Percentiles rank a stretch among this genome's conserved stretches.
Conservation (phyloP, 2,888 invertebrate species). For the Ecliptopera silaceata region DNA sequence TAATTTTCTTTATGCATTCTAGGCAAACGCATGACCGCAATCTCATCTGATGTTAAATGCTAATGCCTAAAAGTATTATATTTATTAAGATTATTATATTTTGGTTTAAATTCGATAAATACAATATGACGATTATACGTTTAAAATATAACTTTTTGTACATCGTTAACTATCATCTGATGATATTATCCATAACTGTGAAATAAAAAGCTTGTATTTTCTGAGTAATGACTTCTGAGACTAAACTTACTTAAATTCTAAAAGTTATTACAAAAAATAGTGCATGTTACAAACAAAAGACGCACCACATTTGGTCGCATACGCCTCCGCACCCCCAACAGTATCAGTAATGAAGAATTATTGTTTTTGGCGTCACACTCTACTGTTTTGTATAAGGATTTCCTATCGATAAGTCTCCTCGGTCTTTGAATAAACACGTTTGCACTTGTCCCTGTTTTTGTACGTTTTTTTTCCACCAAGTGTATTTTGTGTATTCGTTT, state of each 20-base stretch:
- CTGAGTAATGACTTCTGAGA: too few relatives aligned
- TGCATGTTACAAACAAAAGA: conserved; percentile 16
- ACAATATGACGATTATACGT: too few relatives aligned
- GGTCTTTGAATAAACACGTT: conserved; percentile 71
- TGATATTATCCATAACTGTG: too few relatives aligned
- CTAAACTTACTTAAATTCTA: too few relatives aligned
- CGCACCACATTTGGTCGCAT: conserved; percentile 45
- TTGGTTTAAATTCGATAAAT: too few relatives aligned
- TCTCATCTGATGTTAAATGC: too few relatives aligned
- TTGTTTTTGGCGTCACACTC: conserved; percentile 77
- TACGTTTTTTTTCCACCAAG: conserved; percentile 46
- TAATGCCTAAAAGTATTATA: too few relatives aligned
- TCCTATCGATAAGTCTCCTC: conserved; percentile 72
- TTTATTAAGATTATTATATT: too few relatives aligned
- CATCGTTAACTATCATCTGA: too few relatives aligned
- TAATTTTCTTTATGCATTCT: too few relatives aligned
- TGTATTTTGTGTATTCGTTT: conserved; percentile 39
- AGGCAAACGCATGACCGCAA: too few relatives aligned
- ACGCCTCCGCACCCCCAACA: conserved; percentile 48
- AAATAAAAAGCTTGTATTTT: not conserved
- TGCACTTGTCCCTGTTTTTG: conserved; percentile 65
- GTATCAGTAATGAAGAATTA: conserved; percentile 76
- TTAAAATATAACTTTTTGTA: too few relatives aligned
- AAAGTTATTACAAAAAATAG: not conserved
- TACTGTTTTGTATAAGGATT: conserved; percentile 77